These are phyloP conservation scores for Polydrusus pterygomalis DNA, from an alignment of 2,888 invertebrate species.

Conservation along the genomic window DNA sequence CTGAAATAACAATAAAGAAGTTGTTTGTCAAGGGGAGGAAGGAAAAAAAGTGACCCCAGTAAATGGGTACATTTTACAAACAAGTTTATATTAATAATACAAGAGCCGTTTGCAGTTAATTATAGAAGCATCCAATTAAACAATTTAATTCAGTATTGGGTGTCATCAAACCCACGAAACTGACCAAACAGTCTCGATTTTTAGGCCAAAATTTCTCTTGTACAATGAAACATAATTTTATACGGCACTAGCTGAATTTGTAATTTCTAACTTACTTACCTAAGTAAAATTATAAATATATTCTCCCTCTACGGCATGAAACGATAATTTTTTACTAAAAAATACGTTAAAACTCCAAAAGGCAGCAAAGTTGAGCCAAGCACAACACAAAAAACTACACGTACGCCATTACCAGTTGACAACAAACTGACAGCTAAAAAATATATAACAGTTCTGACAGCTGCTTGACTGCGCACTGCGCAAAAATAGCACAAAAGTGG, in stretches of 20 bases:
- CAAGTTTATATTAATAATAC: neutral
- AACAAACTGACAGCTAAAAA: constrained; percentile 42
- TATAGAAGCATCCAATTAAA: neutral
- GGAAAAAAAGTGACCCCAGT: neutral
- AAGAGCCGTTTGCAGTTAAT: neutral
- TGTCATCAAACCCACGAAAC: constrained; percentile 7
- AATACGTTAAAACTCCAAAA: constrained; percentile 40
- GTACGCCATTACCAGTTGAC: constrained; percentile 46
- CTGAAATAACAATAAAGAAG: too few relatives aligned
- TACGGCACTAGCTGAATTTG: neutral
- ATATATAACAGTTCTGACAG: too few relatives aligned
- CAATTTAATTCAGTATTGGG: neutral
- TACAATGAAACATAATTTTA: constrained; percentile 3
- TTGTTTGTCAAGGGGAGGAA: too few relatives aligned
- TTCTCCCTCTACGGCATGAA: constrained; percentile 20
- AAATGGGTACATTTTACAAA: neutral
- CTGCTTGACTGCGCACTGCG: neutral
- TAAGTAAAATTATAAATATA: constrained; percentile 18
- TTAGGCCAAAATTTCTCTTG: constrained; percentile 26
- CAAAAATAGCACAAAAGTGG: neutral
- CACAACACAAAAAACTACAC: constrained; percentile 34
- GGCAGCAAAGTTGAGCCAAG: constrained; percentile 36
- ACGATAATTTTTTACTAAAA: constrained; percentile 15
- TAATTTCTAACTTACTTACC: constrained; percentile 19
- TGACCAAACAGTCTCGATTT: constrained; percentile 11